These are phyloP conservation scores for Arothron firmamentum DNA, from an alignment of 2,113 vertebrate genomes.

Conservation along the genomic window DNA sequence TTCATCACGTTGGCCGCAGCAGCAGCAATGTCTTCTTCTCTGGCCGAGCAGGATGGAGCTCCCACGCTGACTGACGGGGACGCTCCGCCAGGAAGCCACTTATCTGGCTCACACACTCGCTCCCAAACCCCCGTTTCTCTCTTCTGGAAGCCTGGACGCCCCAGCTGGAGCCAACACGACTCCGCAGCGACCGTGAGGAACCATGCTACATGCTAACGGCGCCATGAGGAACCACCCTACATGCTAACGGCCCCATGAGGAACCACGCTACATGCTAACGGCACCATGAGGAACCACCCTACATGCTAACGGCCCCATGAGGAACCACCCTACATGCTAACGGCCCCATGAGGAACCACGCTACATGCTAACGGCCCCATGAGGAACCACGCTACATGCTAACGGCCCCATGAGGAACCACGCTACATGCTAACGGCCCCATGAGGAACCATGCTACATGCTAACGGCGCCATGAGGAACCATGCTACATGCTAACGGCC, in stretches of 20 bases:
- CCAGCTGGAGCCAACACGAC: slow-evolving; percentile 50
- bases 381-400: slow-evolving; percentile 8
- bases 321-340: not conserved
- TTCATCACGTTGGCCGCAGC: not conserved
- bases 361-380: no score
- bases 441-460: slow-evolving; percentile 9
- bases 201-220: no score
- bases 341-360: slow-evolving; percentile 10
- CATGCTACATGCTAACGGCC: no score
- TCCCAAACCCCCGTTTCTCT: slow-evolving; percentile 50
- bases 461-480: slow-evolving; percentile 19
- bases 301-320: no score
- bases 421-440: no score
- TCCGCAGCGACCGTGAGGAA: slow-evolving; percentile 34
- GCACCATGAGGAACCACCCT: slow-evolving; percentile 8
- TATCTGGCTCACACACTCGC: slow-evolving; percentile 41
- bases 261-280: no score
- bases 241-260: no score
- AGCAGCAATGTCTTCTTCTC: slow-evolving; percentile 11
- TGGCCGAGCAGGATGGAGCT: not conserved
- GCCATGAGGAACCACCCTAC: slow-evolving; percentile 6
- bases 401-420: slow-evolving; percentile 14
- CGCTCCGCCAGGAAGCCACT: slow-evolving; percentile 11
- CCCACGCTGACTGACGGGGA: not conserved
- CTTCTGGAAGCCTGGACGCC: slow-evolving; percentile 33